Conservation (phyloP, 2,113 vertebrate species). For the Coptodon bakossiorum region DNA sequence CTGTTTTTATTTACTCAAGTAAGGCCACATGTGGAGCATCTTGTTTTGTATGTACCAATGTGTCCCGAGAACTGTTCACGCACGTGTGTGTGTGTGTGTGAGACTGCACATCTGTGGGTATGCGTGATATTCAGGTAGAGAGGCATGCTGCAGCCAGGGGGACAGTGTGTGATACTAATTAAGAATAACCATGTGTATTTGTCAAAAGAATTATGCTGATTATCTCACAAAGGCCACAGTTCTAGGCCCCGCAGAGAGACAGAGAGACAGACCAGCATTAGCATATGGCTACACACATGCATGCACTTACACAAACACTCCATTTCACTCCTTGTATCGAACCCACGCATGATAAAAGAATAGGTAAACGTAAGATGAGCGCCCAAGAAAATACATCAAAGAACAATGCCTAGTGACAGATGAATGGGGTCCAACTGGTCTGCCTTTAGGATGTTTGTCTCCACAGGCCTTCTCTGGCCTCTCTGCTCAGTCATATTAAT, state of each 20-base stretch:
- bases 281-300: conserved; percentile 55
- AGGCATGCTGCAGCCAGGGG: conserved; percentile 56
- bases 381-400: conserved; percentile 38
- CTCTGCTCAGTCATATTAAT: conserved; percentile 36
- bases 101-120: not conserved
- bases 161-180: conserved; percentile 73
- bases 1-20: conserved; percentile 2
- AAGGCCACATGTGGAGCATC: conserved; percentile 10
- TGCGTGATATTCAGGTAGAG: conserved; percentile 65
- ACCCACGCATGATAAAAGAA: not conserved
- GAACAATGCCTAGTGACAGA: conserved; percentile 27
- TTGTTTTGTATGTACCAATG: conserved; percentile 10
- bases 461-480: conserved; percentile 12
- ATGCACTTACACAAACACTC: not conserved
- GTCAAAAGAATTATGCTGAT: conserved; percentile 76
- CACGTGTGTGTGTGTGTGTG: not conserved
- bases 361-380: conserved; percentile 23
- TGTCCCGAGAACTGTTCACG: conserved; percentile 7
- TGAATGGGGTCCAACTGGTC: conserved; percentile 20
- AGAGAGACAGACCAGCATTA: conserved; percentile 58
- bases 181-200: conserved; percentile 78
- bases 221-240: conserved; percentile 59
- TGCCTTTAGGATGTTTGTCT: conserved; percentile 16
- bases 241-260: conserved; percentile 60
- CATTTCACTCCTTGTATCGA: not conserved